Base-by-base conservation (phyloP, 2,797 vertebrate genomes). In the Myiotriccus ornatus region DNA sequence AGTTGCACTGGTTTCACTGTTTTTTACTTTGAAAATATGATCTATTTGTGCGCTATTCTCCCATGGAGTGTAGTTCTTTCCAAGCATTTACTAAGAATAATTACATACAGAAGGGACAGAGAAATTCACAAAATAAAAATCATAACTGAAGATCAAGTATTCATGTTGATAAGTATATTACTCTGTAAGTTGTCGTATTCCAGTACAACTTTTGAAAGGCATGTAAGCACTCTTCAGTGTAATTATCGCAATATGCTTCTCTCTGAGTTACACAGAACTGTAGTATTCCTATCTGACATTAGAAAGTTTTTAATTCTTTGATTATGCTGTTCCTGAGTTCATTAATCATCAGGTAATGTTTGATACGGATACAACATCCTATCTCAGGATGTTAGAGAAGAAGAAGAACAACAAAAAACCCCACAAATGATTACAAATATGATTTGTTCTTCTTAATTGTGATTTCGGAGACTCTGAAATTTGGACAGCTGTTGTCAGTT, bases 391-490 rank as follows among this genome's bases (percentile, higher is more conserved):
- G 3, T n/a, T 43, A 41, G 12, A 87, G 22, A 76, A 49, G 11
- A 41, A 81, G 53, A 86, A 18, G 53, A 86, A 15, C 9, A 60
- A 6, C 3, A 32, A 16, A 7, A 55, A 47, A 10, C 0, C 0
- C 0, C 0, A 0, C 4, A n/a, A 53, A 34, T 39, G 7, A 53
- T 74, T 49, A 21, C 7, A 65, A 46, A 12, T 19, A 43, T 32
- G 27, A 43, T 46, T 73, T 2, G 0, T 17, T 17, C 10, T 43
- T 52, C 44, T 53, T 74, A 59, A 55, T n/a, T 69, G 16, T 30
- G n/a, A 50, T 15, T 55, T 43, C 2, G 3, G 15, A 75, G 25
- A 27, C 2, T 12, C 49, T 56, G 63, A 41, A 80, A 68, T 37
- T 83, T 63, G 17, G 3, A 30, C 7, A n/a, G 6, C 17, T 80